Evolutionary conservation across 2,888 invertebrate genomes (phyloP).

Genomic region (Saturnia pavonia): DNA sequence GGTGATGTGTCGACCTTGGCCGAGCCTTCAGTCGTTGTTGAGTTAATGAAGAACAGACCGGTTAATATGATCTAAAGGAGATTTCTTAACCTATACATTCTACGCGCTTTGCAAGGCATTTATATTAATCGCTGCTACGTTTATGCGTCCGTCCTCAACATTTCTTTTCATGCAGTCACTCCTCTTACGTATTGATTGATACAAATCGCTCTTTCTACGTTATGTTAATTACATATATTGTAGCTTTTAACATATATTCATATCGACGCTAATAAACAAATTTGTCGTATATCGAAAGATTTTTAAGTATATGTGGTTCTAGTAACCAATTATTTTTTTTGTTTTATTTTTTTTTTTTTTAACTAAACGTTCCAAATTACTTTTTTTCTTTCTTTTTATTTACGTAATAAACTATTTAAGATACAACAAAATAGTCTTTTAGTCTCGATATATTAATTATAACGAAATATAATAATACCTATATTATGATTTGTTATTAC

Average conservation of each 20-base stretch:
- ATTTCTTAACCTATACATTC: constrained; percentile 3
- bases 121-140: not conserved
- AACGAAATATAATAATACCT: not conserved
- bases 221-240: not conserved
- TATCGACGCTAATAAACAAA: not conserved
- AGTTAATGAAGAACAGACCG: constrained; percentile 88
- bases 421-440: not conserved
- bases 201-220: not conserved
- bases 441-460: not conserved
- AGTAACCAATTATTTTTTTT: too few species aligned
- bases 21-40: constrained; percentile 93
- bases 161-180: not conserved
- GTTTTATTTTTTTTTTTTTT: too few species aligned
- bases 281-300: too few species aligned
- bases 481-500: not conserved
- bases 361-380: too few species aligned
- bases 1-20: constrained; percentile 97
- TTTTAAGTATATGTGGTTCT: too few species aligned
- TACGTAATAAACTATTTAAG: too few species aligned
- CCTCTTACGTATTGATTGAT: not conserved
- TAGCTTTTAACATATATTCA: not conserved
- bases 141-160: not conserved
- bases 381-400: too few species aligned
- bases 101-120: not conserved
- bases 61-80: constrained; percentile 6